A percentile compares a stretch with the other conserved stretches of the same genome.
Evolutionary conservation across 2,113 vertebrate species (phyloP).

Genomic region (Proteles cristata): DNA sequence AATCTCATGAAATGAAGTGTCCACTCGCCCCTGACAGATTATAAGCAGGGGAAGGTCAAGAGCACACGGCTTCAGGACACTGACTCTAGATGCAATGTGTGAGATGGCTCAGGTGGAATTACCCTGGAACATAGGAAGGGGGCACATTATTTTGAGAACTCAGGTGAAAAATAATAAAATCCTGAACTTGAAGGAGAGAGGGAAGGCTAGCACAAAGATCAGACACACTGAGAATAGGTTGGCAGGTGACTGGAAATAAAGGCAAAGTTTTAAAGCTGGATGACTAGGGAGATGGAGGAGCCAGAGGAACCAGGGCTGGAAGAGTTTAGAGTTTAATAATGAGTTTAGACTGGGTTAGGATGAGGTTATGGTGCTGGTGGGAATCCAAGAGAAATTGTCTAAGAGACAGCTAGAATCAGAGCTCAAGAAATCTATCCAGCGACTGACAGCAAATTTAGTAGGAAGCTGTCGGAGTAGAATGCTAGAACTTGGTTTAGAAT

Average conservation of each 20-base stretch:
- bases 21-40: neutral
- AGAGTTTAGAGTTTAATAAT: neutral
- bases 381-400: neutral
- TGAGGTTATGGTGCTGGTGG: neutral
- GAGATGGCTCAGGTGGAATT: neutral
- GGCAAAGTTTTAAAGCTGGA: neutral
- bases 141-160: neutral
- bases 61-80: neutral
- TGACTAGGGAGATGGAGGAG: neutral
- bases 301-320: neutral
- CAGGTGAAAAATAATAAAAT: neutral
- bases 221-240: neutral
- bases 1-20: slow-evolving; percentile 36
- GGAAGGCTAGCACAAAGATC: neutral
- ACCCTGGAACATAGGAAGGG: neutral
- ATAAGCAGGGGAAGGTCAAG: neutral
- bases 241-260: neutral
- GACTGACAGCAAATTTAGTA: neutral
- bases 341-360: neutral
- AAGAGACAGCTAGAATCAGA: neutral
- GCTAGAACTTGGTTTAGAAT: neutral
- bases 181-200: neutral
- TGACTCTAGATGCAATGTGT: neutral
- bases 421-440: neutral
- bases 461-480: neutral